Base-by-base conservation (phyloP, 2,797 vertebrate species). In the Urocyon cinereoargenteus region DNA sequence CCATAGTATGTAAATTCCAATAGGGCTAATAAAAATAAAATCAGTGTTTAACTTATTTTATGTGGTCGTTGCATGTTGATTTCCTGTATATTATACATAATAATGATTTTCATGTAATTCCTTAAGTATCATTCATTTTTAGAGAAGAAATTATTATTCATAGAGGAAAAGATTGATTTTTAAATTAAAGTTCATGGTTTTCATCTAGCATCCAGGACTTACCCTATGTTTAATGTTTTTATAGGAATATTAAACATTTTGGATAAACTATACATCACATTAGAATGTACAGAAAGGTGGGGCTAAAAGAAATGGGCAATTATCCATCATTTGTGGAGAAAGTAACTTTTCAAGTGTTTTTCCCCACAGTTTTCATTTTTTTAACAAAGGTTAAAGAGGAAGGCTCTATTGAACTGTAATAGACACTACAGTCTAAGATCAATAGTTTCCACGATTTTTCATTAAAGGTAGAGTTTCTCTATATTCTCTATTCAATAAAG, bases 91-190 rank as follows among this genome's bases (percentile, higher is more conserved):
- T 57, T 78, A 28, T 24, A 49, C 6, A 28, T 53, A 66, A 57
- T 55, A 68, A 89, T 79, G 8, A 87, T 64, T 83, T 66, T 51
- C 78, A 64, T 84, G 87, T 49, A 24, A 68, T 85, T 94, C 9
- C 15, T 96, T 85, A 82, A 31, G 36, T 82, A 6, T 66, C 40
- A 66, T 22, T 89, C 34, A 94, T 75, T 94, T 96, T 90, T 94
- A 86, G 34, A 92, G 73, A 24, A 75, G 19, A 90, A 86, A 70
- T 89, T 77, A 85, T 96, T 68, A 92, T 26, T 89, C n/a, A 86
- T 40, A 88, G 34, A 92, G 5, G 78, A 34, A 92, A 85, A 66
- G 22, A 68, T 55, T 89, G 55, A 88, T 57, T 89, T 96, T 94
- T 89, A 53, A 86, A 79, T 94, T 94, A 34, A 91, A 84, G 31